A percentile compares a stretch with the other conserved stretches of the same genome.
Conservation (phyloP, 2,113 vertebrate species). For the Dasyurus viverrinus region DNA sequence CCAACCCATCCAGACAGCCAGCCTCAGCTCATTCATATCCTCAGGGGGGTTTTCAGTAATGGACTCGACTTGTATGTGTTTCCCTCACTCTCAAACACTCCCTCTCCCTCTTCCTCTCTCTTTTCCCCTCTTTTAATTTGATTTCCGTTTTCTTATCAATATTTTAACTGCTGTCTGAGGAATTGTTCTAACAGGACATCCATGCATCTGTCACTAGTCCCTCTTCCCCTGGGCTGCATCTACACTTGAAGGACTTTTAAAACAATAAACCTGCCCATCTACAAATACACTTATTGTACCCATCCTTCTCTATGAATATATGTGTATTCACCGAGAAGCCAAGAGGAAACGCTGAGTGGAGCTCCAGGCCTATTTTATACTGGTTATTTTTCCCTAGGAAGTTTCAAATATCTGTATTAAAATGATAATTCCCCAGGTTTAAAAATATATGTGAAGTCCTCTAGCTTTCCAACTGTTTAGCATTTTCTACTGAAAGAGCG, state of each 20-base stretch:
- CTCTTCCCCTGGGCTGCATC: conserved; percentile 31
- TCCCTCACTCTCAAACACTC: conserved; percentile 54
- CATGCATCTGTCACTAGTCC: conserved; percentile 56
- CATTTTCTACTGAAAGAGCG: neutral
- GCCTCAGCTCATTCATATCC: conserved; percentile 73
- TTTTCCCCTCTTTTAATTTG: conserved; percentile 77
- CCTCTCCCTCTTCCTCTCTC: conserved; percentile 68
- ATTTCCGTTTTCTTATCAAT: conserved; percentile 86
- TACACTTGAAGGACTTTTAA: conserved; percentile 56
- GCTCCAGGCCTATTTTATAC: conserved; percentile 74
- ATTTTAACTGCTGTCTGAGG: conserved; percentile 78
- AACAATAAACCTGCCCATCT: conserved; percentile 1
- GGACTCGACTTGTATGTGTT: conserved; percentile 54
- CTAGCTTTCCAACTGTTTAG: neutral
- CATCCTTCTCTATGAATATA: neutral
- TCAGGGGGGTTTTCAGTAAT: conserved; percentile 66
- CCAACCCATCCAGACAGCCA: conserved; percentile 64
- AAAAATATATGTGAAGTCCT: neutral
- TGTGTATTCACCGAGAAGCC: conserved; percentile 38
- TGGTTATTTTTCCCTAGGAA: conserved; percentile 69
- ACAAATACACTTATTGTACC: neutral
- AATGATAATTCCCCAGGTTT: conserved; percentile 63
- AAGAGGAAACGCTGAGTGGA: conserved; percentile 76
- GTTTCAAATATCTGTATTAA: conserved; percentile 74
- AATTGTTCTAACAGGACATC: conserved; percentile 74